Conservation (phyloP, 2,797 vertebrate species). For the Anas capensis region DNA sequence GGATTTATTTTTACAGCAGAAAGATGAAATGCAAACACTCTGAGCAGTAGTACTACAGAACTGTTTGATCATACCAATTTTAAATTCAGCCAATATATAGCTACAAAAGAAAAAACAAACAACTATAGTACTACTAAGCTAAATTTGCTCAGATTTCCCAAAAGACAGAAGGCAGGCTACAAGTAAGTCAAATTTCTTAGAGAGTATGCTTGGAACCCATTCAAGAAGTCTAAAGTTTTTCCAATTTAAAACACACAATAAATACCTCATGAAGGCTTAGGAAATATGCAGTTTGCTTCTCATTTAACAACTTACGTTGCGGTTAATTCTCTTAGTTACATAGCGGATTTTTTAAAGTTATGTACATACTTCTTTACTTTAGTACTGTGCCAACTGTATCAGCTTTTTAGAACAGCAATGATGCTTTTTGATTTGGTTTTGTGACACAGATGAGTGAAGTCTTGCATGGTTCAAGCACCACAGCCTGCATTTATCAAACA, state of each 20-base stretch:
- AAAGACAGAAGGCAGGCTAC: not conserved
- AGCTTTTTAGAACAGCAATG: not conserved
- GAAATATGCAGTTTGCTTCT: not conserved
- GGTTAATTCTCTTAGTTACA: not conserved
- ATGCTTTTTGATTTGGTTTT: not conserved
- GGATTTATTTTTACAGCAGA: not conserved
- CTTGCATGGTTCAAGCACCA: not conserved
- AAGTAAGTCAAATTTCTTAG: not conserved
- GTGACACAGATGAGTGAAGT: not conserved
- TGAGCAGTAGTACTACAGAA: not conserved
- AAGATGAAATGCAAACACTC: not conserved
- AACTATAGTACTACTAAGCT: not conserved
- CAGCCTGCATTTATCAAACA: not conserved
- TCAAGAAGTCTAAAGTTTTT: not conserved
- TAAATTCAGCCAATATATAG: not conserved
- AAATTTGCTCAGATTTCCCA: not conserved
- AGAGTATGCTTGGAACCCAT: not conserved
- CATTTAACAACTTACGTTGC: not conserved
- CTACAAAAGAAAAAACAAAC: not conserved
- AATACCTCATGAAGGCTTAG: not conserved
- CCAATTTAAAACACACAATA: not conserved
- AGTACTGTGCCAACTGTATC: not conserved
- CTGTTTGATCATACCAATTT: not conserved
- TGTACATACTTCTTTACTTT: not conserved
- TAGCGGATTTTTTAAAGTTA: not conserved